Base-by-base conservation (phyloP, 2,113 vertebrate genomes). In the Odontophorus gujanensis region DNA sequence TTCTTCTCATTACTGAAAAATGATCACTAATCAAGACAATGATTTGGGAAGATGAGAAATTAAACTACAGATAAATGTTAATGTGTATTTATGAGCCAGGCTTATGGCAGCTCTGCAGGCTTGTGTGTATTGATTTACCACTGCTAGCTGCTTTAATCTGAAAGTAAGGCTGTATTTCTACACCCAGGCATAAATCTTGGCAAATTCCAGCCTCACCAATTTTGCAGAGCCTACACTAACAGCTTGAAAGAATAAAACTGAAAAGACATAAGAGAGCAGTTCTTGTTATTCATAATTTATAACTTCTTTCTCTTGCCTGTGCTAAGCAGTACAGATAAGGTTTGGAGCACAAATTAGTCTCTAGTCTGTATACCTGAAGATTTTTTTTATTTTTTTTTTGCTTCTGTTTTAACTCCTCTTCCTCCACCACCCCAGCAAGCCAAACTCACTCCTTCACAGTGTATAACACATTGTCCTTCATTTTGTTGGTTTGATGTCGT, bases 51-150 rank as follows among this genome's bases (percentile, higher is more conserved):
- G 80, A 91, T 68, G 47, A 94, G 53, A 88, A 90, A 96, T 88
- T 91, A 93, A 95, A 68, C 24, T 48, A 81, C 51, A 83, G 65
- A 71, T 43, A 48, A 95, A 93, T 74, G 58, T 42, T 87, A 85
- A 80, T 28, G 17, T 3, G 47, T 84, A 87, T 88, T 89, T 91
- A 74, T 74, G 91, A 94, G 74, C 36, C 28, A 14, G 93, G 81
- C 36, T 79, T 40, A 43, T 9, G 30, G 88, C 87, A 93, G 82
- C 53, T 38, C 85, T 47, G 9, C 87, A 90, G 57, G 79, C 1
- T 0, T 71, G 45, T 67, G 45, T 13, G 47, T 89, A 95, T 58
- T 94, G 94, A 96, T 96, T 96, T 97, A 95, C 85, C 89, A 93
- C 81, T 42, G 59, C 43, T 67, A 15, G 6, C 59, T 73, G 50